Evolutionary conservation across 2,888 invertebrate genomes (phyloP).

Genomic region (Xylocampa areola): DNA sequence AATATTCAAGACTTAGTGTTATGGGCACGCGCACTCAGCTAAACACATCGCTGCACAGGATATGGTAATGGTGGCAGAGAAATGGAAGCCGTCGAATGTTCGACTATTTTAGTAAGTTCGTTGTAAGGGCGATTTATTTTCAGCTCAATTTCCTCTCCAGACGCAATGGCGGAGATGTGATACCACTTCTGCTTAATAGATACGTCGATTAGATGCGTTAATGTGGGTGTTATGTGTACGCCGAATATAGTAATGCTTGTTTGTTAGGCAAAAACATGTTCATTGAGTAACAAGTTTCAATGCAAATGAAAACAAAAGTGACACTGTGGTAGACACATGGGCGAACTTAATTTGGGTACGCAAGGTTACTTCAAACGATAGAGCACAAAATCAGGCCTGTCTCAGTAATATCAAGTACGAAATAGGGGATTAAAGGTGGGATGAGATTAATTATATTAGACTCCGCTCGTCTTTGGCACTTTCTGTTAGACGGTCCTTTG

Average conservation of each 20-base stretch:
- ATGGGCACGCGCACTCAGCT: conserved; percentile 71
- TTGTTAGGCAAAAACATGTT: conserved; percentile 48
- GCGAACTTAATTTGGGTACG: conserved; percentile 26
- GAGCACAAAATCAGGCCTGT: conserved; percentile 51
- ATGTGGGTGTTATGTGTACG: conserved; percentile 60
- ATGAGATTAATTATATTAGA: conserved; percentile 78
- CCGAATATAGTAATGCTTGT: conserved; percentile 51
- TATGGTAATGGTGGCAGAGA: conserved; percentile 86
- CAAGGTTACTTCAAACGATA: conserved; percentile 39
- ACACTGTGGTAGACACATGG: conserved; percentile 32
- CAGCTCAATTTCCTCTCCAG: conserved; percentile 85
- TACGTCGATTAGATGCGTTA: conserved; percentile 62
- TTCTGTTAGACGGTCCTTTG: conserved; percentile 67
- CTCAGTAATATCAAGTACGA: conserved; percentile 64
- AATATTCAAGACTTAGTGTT: conserved; percentile 62
- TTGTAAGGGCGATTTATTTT: conserved; percentile 87
- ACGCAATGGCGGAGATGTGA: conserved; percentile 65
- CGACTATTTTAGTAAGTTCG: conserved; percentile 86
- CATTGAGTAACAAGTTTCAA: conserved; percentile 53
- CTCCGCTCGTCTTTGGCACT: conserved; percentile 62
- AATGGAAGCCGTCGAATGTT: conserved; percentile 81
- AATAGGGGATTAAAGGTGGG: conserved; percentile 70
- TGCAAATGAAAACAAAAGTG: conserved; percentile 57
- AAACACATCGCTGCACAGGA: conserved; percentile 82
- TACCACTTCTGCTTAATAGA: conserved; percentile 66